Percentiles rank a stretch among this genome's conserved stretches.
Evolutionary conservation across 2,113 vertebrate species (phyloP).

Genomic region (Castor canadensis): DNA sequence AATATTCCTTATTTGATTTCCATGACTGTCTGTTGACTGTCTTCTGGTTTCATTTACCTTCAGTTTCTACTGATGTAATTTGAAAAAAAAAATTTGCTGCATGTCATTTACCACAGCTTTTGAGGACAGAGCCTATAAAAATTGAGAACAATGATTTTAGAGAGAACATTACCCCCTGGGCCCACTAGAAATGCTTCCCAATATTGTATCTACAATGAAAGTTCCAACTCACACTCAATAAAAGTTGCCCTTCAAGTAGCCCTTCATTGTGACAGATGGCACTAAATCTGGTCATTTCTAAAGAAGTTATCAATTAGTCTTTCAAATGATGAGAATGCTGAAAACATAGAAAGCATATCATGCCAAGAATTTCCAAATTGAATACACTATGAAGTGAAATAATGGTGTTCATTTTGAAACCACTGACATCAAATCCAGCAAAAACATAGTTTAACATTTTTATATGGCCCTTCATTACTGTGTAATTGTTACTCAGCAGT

Average conservation of each 20-base stretch:
- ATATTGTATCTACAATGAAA: constrained; percentile 36
- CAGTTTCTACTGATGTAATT: not conserved
- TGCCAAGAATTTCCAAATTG: not conserved
- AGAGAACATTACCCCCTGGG: not conserved
- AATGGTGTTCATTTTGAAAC: not conserved
- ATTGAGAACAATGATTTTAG: constrained; percentile 7
- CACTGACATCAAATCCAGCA: not conserved
- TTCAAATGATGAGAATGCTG: constrained; percentile 32
- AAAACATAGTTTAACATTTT: not conserved
- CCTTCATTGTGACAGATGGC: constrained; percentile 43
- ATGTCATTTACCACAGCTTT: not conserved
- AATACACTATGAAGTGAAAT: not conserved
- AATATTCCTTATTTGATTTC: not conserved
- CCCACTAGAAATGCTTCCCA: constrained; percentile 5
- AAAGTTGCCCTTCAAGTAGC: constrained; percentile 32
- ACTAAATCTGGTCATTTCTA: constrained; percentile 37
- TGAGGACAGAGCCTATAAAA: not conserved
- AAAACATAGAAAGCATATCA: not conserved
- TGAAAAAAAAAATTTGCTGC: not conserved
- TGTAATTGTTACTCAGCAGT: not conserved
- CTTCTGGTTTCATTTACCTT: not conserved
- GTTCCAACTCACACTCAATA: constrained; percentile 18
- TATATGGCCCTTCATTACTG: not conserved
- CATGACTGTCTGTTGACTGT: not conserved
- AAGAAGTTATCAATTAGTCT: constrained; percentile 3